Evolutionary conservation across 2,888 invertebrate species (phyloP).

Genomic region (Hydropsyche betteni): DNA sequence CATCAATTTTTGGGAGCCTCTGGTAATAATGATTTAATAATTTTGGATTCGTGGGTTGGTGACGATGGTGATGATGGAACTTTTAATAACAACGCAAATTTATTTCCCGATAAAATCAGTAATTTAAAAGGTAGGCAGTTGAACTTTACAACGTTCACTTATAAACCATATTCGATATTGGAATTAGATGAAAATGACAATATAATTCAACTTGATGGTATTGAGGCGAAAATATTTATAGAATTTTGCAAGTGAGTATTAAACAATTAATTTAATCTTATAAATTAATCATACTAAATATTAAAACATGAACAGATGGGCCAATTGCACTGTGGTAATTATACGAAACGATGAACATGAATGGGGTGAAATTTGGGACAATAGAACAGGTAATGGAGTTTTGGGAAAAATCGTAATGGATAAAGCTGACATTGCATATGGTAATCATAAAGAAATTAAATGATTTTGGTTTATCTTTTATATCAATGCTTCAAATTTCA

Average conservation of each 20-base stretch:
- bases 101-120: slow-evolving; percentile 64
- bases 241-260: slow-evolving; percentile 63
- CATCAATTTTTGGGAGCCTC: slow-evolving; percentile 61
- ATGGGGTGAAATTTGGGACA: slow-evolving; percentile 75
- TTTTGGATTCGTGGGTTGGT: slow-evolving; percentile 60
- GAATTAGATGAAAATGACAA: slow-evolving; percentile 57
- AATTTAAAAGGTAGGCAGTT: slow-evolving; percentile 63
- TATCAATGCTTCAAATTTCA: slow-evolving; percentile 52
- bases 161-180: slow-evolving; percentile 69
- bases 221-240: slow-evolving; percentile 62
- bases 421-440: slow-evolving; percentile 70
- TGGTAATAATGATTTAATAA: slow-evolving; percentile 55
- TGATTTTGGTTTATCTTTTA: background rate
- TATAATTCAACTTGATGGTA: slow-evolving; percentile 65
- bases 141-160: slow-evolving; percentile 67
- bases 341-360: slow-evolving; percentile 67
- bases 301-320: slow-evolving; percentile 57
- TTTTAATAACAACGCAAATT: slow-evolving; percentile 57
- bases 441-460: slow-evolving; percentile 57
- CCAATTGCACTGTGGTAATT: slow-evolving; percentile 62
- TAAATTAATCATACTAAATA: background rate
- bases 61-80: slow-evolving; percentile 44
- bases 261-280: background rate
- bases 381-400: slow-evolving; percentile 72
- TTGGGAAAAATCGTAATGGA: slow-evolving; percentile 71